Conservation (phyloP, 2,888 invertebrate genomes). For the Hydriomena furcata region DNA sequence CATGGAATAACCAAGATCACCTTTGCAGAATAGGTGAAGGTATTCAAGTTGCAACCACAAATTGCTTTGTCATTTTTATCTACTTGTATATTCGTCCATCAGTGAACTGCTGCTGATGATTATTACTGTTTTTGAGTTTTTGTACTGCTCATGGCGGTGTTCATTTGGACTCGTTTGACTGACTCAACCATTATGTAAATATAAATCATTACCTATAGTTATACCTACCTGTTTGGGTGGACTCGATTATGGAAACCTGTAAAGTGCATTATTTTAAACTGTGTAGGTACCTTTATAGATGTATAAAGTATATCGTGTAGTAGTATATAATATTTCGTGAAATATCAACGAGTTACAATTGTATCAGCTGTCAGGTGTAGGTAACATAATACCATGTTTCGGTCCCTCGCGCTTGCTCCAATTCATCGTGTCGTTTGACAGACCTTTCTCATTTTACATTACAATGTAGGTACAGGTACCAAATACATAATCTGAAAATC, state of each 20-base stretch:
- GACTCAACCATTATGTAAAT: neutral
- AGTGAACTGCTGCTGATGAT: no score
- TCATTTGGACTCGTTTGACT: neutral
- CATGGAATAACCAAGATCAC: no score
- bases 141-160: no score
- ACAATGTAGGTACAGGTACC: slow-evolving; percentile 33
- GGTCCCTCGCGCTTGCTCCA: slow-evolving; percentile 74
- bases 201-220: neutral
- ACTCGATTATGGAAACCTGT: slow-evolving; percentile 23
- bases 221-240: neutral
- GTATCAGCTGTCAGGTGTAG: slow-evolving; percentile 73
- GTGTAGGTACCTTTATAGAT: neutral
- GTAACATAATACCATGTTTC: slow-evolving; percentile 72
- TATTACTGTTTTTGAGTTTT: no score
- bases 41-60: no score
- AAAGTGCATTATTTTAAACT: slow-evolving; percentile 34
- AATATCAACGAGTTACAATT: slow-evolving; percentile 61
- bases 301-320: slow-evolving; percentile 15
- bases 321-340: slow-evolving; percentile 62
- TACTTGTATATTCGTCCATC: no score
- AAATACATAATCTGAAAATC: slow-evolving; percentile 36
- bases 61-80: no score
- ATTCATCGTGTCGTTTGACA: slow-evolving; percentile 77
- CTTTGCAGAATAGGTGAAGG: no score
- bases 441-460: slow-evolving; percentile 77